phyloP scores from a whole-genome alignment of 1,140 invertebrate genomes.

The Zaprionus davidi region DNA sequence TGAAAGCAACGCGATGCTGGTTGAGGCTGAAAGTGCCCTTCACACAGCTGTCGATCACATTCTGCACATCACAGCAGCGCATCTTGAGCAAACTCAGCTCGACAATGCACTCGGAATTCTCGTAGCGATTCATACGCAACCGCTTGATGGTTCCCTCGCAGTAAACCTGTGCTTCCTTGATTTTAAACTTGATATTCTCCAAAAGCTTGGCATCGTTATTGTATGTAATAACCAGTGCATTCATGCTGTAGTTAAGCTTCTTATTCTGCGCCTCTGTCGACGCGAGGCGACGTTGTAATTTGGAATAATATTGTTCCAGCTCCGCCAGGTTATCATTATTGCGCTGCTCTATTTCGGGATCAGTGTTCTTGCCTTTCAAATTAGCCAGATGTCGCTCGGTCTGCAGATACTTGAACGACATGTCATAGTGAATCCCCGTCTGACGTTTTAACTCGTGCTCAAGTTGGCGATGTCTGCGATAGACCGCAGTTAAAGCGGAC shows the following conservation, averaged over 20 bases:
- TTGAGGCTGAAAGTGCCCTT: conserved; percentile 86
- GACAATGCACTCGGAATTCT: conserved; percentile 86
- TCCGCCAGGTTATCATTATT: conserved; percentile 47
- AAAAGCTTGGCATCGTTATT: conserved; percentile 67
- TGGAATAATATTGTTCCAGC: conserved; percentile 56
- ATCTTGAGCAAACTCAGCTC: conserved; percentile 87
- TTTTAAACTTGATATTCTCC: conserved; percentile 77
- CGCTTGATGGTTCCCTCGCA: conserved; percentile 86
- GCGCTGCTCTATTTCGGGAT: conserved; percentile 59
- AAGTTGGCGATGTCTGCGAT: conserved; percentile 52
- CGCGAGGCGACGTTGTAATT: conserved; percentile 54
- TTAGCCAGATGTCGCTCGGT: conserved; percentile 48
- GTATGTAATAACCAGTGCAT: conserved; percentile 83
- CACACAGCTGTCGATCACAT: conserved; percentile 85
- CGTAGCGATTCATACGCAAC: conserved; percentile 83
- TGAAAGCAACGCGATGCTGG: conserved; percentile 86
- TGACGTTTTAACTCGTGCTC: conserved; percentile 63
- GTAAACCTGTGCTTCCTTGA: conserved; percentile 84
- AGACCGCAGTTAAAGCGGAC: conserved; percentile 46
- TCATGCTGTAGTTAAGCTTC: conserved; percentile 86
- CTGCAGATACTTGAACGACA: conserved; percentile 73
- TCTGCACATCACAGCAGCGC: conserved; percentile 86
- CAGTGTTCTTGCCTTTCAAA: conserved; percentile 44
- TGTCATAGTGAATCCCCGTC: conserved; percentile 73
- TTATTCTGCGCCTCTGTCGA: conserved; percentile 85